Evolutionary conservation across 2,113 vertebrate genomes (phyloP).

Genomic region (Pituophis catenifer): DNA sequence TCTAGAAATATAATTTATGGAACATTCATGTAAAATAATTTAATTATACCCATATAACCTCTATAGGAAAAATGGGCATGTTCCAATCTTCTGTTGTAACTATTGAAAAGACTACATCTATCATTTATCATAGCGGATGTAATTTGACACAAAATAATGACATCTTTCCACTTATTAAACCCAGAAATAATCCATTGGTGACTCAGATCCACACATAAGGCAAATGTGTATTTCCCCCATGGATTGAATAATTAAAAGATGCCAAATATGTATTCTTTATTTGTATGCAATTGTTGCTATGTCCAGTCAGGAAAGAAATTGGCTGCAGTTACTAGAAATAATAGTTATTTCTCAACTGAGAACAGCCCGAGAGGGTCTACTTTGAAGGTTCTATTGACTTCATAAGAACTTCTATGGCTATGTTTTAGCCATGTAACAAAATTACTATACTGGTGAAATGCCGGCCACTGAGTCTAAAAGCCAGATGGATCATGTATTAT

Average conservation of each 20-base stretch:
- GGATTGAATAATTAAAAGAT: background rate
- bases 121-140: background rate
- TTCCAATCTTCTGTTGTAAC: background rate
- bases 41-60: background rate
- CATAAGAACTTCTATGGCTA: background rate
- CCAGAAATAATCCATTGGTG: background rate
- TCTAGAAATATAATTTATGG: constrained; percentile 19
- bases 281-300: background rate
- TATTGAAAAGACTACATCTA: background rate
- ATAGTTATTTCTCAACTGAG: background rate
- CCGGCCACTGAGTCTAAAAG: background rate
- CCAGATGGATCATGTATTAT: background rate
- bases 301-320: background rate
- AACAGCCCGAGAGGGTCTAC: background rate
- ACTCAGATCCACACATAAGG: background rate
- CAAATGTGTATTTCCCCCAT: background rate
- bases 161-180: background rate
- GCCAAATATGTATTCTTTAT: background rate
- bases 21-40: constrained; percentile 10
- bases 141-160: background rate
- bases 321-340: background rate
- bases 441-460: background rate
- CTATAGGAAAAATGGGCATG: background rate
- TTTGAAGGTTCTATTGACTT: background rate
- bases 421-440: background rate